Base-by-base conservation (phyloP, 2,113 vertebrate genomes). In the Meriones unguiculatus region DNA sequence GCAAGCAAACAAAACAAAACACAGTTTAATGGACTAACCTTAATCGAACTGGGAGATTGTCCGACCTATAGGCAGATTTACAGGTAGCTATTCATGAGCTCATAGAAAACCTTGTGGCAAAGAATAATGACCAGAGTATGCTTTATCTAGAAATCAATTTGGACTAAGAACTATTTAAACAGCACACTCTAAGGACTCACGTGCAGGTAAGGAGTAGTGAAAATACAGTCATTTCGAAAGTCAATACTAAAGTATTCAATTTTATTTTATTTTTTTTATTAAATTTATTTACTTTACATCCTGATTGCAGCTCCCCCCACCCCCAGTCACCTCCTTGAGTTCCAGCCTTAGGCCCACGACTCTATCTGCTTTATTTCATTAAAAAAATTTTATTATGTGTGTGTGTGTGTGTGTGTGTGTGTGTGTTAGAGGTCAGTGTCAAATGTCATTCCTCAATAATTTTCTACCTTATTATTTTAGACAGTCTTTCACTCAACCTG, bases 51-150 rank as follows among this genome's bases (percentile, higher is more conserved):
- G 80, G 73, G 14, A 91, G 46, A 25, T 0, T 0, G 67, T 96
- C 69, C 89, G 72, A 96, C 78, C 62, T 86, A 8, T 28, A 97
- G 95, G 67, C 2, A 93, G 24, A 75, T 2, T 25, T 70, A 54
- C 84, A 89, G 3, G 93, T 92, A 70, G 73, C 38, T 87, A 4
- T 5, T 59, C 10, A 84, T 22, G 77, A 64, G 4, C 14, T 70
- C 12, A 62, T 38, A 75, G 73, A 0, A 15, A 65, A 92, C 28
- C 57, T 52, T 41, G 22, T 5, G 20, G 73, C 28, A 65, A 93
- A 84, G 18, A 73, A 91, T 92, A 94, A 75, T 52, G 35, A 32
- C 3, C 17, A 86, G 50, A 52, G 70, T 28, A 65, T 46, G 77
- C 70, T 87, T 92, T 76, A 77, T 30, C 91, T 20, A 87, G 17